Evolutionary conservation across 2,797 vertebrate genomes (phyloP).

Genomic region (Molossus molossus): DNA sequence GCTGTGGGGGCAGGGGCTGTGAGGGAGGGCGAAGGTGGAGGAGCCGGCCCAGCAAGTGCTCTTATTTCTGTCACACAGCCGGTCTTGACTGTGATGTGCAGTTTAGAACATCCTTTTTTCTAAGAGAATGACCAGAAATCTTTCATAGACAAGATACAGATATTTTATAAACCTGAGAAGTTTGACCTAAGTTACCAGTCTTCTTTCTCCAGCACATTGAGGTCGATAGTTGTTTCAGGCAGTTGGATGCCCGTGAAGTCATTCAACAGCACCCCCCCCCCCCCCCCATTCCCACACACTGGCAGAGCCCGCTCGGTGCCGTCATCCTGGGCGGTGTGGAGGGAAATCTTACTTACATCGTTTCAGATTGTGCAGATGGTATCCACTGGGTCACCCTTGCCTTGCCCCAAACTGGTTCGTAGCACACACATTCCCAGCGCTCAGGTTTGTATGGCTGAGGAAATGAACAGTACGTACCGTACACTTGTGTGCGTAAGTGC

Average conservation of each 20-base stretch:
- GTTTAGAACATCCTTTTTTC: neutral
- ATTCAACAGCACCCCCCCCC: slow-evolving; percentile 32
- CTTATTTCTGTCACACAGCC: neutral
- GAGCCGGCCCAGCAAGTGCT: neutral
- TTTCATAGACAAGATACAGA: neutral
- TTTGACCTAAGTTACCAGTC: neutral
- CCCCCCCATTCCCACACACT: slow-evolving; percentile 5
- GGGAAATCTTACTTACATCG: neutral
- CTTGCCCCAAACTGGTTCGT: slow-evolving; percentile 44
- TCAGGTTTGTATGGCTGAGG: slow-evolving; percentile 72
- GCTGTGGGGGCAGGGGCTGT: too few species aligned
- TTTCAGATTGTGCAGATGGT: neutral
- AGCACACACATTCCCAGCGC: slow-evolving; percentile 57
- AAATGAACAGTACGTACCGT: slow-evolving; percentile 86
- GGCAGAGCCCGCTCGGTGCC: neutral
- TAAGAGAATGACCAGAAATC: neutral
- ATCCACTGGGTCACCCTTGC: neutral
- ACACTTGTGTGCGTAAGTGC: slow-evolving; percentile 85
- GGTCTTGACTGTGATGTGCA: neutral
- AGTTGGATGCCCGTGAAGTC: neutral
- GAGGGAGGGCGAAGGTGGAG: neutral
- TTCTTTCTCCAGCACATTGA: neutral
- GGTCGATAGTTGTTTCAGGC: neutral
- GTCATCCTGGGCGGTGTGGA: neutral
- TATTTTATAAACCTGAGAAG: neutral